A percentile compares a stretch with the other conserved stretches of the same genome.
phyloP scores from a whole-genome alignment of 2,113 vertebrate genomes.

The Athene cunicularia region DNA sequence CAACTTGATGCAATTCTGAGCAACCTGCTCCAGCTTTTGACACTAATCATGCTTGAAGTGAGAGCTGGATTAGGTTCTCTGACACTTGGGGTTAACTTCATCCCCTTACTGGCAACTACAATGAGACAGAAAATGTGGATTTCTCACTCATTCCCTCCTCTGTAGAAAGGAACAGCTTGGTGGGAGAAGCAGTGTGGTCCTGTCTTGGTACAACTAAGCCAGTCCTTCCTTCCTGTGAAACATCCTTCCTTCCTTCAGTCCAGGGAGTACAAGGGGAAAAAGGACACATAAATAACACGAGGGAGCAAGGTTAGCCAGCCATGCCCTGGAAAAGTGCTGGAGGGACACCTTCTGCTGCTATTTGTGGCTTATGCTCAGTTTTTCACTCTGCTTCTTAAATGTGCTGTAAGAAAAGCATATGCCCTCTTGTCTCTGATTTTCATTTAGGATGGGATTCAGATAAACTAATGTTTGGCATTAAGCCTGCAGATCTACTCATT shows the following conservation, averaged over 20 bases:
- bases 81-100: background rate
- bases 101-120: background rate
- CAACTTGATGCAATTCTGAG: background rate
- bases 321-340: background rate
- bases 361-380: background rate
- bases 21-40: background rate
- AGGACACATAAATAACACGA: background rate
- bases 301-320: background rate
- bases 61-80: background rate
- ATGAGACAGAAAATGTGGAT: background rate
- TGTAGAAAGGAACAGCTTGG: background rate
- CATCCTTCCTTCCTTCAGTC: slow-evolving; percentile 25
- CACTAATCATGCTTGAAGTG: background rate
- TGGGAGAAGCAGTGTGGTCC: background rate
- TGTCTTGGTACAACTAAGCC: background rate
- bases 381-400: background rate
- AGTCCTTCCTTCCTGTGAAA: slow-evolving; percentile 43
- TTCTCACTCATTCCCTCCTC: background rate
- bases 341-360: background rate
- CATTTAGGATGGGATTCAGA: background rate
- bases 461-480: background rate
- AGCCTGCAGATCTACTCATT: background rate
- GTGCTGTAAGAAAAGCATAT: background rate
- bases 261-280: background rate
- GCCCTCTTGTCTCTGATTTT: background rate